Conservation (phyloP, 2,888 invertebrate genomes). For the Masnerella sp. region DNA sequence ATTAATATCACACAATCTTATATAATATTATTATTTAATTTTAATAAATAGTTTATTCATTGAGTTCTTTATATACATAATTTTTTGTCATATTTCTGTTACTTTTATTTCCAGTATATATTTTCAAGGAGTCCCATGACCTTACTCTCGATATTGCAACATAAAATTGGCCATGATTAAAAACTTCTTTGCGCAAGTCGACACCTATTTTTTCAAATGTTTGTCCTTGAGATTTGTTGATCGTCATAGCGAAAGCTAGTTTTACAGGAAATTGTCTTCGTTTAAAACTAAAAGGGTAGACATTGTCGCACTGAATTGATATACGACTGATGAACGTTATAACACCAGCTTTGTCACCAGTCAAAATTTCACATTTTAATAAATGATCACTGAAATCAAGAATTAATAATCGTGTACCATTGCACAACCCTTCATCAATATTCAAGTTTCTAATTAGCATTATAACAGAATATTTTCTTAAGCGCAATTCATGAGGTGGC, state of each 20-base stretch:
- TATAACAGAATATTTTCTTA: constrained; percentile 1
- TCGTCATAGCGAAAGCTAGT: too few relatives aligned
- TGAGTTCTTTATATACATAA: background rate
- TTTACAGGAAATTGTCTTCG: constrained; percentile 9
- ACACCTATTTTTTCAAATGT: background rate
- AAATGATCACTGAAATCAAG: constrained; percentile 6
- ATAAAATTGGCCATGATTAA: too few relatives aligned
- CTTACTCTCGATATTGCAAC: too few relatives aligned
- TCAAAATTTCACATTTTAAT: too few relatives aligned
- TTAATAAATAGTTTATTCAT: background rate
- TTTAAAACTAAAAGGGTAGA: too few relatives aligned
- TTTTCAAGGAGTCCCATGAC: constrained; percentile 10
- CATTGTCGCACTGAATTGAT: background rate
- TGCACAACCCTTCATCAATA: too few relatives aligned
- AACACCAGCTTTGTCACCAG: background rate
- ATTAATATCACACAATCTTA: too few relatives aligned
- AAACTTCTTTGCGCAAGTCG: constrained; percentile 1
- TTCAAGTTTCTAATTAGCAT: constrained; percentile 11
- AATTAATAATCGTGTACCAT: constrained; percentile 4
- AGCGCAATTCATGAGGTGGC: constrained; percentile 1
- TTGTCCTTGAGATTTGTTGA: constrained; percentile 5
- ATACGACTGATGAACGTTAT: background rate
- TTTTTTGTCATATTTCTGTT: background rate
- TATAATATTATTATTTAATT: too few relatives aligned
- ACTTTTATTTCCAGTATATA: constrained; percentile 4